A percentile compares a stretch with the other conserved stretches of the same genome.
phyloP scores from a whole-genome alignment of 2,888 invertebrate genomes.

The Leuctra nigra region DNA sequence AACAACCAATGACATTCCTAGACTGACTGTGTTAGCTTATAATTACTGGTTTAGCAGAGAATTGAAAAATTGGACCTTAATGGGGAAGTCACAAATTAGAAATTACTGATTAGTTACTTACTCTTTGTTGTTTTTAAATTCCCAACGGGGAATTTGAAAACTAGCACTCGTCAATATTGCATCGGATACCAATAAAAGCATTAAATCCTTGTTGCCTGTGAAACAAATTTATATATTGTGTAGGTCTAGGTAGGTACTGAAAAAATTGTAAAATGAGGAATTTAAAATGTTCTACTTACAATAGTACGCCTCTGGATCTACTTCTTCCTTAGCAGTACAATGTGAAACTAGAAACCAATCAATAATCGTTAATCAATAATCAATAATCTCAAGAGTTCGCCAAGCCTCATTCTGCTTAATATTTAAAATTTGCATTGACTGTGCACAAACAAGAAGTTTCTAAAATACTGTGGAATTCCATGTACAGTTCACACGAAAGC shows the following conservation, averaged over 20 bases:
- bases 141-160: conserved; percentile 50
- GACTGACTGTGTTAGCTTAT: no score
- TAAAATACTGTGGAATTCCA: no score
- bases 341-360: conserved; percentile 46
- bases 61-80: no score
- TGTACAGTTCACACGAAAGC: no score
- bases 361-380: no score
- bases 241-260: background rate
- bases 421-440: no score
- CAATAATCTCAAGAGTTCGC: no score
- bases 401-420: no score
- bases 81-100: no score
- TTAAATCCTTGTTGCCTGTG: conserved; percentile 64
- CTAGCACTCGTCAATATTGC: conserved; percentile 62
- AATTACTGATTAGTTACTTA: conserved; percentile 21
- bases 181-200: conserved; percentile 80
- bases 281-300: conserved; percentile 44
- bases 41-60: no score
- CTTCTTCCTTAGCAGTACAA: conserved; percentile 56
- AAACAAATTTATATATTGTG: background rate
- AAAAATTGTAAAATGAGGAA: conserved; percentile 4
- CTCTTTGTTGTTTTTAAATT: conserved; percentile 46
- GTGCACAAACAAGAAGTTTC: no score
- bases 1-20: no score
- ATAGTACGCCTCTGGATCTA: conserved; percentile 64